Base-by-base conservation (phyloP, 1,140 invertebrate genomes). In the Cylas formicarius region DNA sequence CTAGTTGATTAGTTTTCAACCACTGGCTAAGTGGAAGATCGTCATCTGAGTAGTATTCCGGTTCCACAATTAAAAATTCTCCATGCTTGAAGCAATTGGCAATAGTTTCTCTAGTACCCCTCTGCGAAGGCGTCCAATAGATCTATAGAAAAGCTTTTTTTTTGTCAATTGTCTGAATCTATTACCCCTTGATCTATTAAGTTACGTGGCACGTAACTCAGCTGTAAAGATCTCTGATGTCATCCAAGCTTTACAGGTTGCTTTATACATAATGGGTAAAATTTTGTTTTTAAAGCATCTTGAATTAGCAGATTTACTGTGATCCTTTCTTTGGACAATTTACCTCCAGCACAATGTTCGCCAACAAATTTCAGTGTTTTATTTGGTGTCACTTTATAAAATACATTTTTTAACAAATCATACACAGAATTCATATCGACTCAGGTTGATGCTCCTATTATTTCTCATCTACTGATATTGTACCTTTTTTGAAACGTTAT, bases 171-270 rank as follows among this genome's bases (percentile, higher is more conserved):
- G n/a, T n/a, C n/a, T n/a, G n/a, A n/a, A n/a, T n/a, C n/a, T n/a
- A n/a, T n/a, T n/a, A n/a, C n/a, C n/a, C n/a, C n/a, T n/a, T n/a
- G n/a, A n/a, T n/a, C n/a, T n/a, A n/a, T n/a, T n/a, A n/a, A n/a
- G n/a, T n/a, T n/a, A n/a, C n/a, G n/a, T n/a, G n/a, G n/a, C n/a
- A n/a, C 4, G 29, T 14, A 49, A 22, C 16, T 42, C 21, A 32
- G 36, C 34, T 29, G 14, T 17, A 37, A 53, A 53, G 46, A 53
- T 43, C 18, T 49, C 41, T n/a, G 36, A 34, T 1, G 59, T 68
- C 64, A 72, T 71, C 67, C 67, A 72, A 4, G 67, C 57, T 48
- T 61, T 71, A 19, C 47, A 57, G 47, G 67, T 69, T 4, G 41
- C 33, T 31, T 26, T 39, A 48, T 69, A 66, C 1, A 51, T 26